Evolutionary conservation across 2,888 invertebrate genomes (phyloP).

Genomic region (Drosophila austrosaltans): DNA sequence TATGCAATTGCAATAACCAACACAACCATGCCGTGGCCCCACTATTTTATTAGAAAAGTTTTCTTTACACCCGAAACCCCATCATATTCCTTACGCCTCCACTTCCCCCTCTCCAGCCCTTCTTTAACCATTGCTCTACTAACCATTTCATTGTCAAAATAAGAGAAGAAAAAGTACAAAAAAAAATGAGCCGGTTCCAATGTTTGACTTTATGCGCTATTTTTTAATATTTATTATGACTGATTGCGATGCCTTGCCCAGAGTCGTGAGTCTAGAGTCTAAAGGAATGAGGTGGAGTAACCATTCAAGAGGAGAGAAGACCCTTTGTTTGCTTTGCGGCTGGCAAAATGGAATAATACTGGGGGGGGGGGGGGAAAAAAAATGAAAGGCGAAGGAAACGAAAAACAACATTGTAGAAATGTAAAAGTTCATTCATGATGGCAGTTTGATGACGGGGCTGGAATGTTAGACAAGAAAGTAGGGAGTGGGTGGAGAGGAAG

Average conservation of each 20-base stretch:
- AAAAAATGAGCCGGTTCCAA: conserved; percentile 35
- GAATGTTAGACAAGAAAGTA: conserved; percentile 48
- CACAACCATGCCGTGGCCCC: conserved; percentile 38
- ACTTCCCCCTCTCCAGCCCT: neutral
- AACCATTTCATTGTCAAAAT: conserved; percentile 12
- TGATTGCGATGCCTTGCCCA: conserved; percentile 64
- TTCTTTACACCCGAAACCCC: conserved; percentile 29
- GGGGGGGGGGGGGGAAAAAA: conserved; percentile 15
- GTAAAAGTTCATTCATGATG: conserved; percentile 59
- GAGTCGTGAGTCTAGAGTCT: neutral
- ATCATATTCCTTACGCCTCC: neutral
- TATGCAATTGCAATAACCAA: conserved; percentile 68
- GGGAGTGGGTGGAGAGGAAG: conserved; percentile 30
- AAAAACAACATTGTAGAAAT: conserved; percentile 45
- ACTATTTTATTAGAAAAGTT: conserved; percentile 77
- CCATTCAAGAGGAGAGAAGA: conserved; percentile 17
- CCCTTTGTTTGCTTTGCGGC: conserved; percentile 47
- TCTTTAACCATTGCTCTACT: neutral
- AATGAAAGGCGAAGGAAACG: conserved; percentile 9
- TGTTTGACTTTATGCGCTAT: conserved; percentile 76
- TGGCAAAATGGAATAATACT: conserved; percentile 19
- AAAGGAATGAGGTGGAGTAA: neutral
- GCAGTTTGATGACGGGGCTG: neutral
- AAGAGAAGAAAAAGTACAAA: conserved; percentile 9
- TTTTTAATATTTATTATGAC: conserved; percentile 78